Evolutionary conservation across 2,797 vertebrate species (phyloP), one percentile per base, ranked within the genome.

Genomic region (Sebastes elongatus): DNA sequence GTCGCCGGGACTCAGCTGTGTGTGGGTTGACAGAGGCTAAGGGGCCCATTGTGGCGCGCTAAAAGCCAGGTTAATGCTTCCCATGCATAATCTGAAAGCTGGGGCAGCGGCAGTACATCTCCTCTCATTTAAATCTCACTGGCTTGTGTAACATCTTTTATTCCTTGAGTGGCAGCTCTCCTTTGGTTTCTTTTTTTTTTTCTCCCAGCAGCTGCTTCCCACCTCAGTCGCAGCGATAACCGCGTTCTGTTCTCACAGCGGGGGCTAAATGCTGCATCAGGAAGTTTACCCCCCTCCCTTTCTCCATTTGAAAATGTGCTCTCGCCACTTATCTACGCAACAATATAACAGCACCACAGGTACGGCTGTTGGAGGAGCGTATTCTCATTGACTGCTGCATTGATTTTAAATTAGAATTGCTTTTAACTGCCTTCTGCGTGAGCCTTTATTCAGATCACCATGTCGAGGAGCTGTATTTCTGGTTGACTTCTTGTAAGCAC

Each of bases 21-120:
- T 91, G 90, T 88, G 88, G 84, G 86, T 59, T 92, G 92, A 89
- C 78, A 77, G 79, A 82, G 81, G 85, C 83, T 85, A 81, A 88
- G 74, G 88, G 88, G 28, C 80, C 83, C 85, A 87, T 89, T 94
- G 91, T 88, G 84, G 71, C 87, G 76, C 69, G 23, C 84, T 94
- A 89, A 94, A 92, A 94, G 91, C 84, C 88, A 88, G 85, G 91
- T 94, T 95, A 91, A 93, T 90, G 90, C 92, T 91, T 90, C 68
- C 87, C 78, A 70, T 81, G 90, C 90, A 90, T 92, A 90, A 92
- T 90, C 80, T 91, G 87, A 88, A 89, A 93, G 89, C 81, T 32
- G 71, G 78, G 81, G 80, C 79, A 84, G 87, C 70, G 61, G 77
- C 62, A 53, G 78, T 61, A 81, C 84, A 92, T 92, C 89, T 90